Evolutionary conservation across 1,140 invertebrate species (phyloP).

Genomic region (Aphelinus certus): DNA sequence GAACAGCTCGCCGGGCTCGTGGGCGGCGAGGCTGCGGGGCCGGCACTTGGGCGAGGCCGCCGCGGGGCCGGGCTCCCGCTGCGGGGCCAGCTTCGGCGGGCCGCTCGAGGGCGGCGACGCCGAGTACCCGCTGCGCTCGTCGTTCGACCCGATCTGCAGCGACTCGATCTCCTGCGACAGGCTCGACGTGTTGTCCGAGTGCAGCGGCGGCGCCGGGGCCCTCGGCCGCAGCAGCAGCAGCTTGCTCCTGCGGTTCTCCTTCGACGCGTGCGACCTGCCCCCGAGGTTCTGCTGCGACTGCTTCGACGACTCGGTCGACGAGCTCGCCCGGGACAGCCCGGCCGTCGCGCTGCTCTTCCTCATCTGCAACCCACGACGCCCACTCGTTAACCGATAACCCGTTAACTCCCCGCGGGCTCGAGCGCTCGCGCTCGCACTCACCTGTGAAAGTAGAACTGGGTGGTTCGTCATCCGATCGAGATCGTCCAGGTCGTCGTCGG

Average conservation of each 20-base stretch:
- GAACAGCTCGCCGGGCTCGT: slow-evolving; percentile 69
- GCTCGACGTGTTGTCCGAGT: slow-evolving; percentile 65
- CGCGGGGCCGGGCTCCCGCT: slow-evolving; percentile 48
- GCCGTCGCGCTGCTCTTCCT: slow-evolving; percentile 46
- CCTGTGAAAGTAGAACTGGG: slow-evolving; percentile 74
- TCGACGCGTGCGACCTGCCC: slow-evolving; percentile 46
- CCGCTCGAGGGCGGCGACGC: slow-evolving; percentile 83
- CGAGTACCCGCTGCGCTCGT: slow-evolving; percentile 72
- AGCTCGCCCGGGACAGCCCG: slow-evolving; percentile 54
- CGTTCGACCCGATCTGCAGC: slow-evolving; percentile 70
- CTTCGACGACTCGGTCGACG: slow-evolving; percentile 57
- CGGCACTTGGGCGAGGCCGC: slow-evolving; percentile 68
- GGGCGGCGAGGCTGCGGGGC: slow-evolving; percentile 58
- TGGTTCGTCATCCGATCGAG: slow-evolving; percentile 83
- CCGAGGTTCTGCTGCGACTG: slow-evolving; percentile 46
- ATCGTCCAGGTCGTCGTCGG: slow-evolving; percentile 83
- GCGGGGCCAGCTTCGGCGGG: slow-evolving; percentile 78
- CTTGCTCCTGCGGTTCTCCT: slow-evolving; percentile 58
- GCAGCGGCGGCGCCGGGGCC: slow-evolving; percentile 64
- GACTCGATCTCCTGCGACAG: slow-evolving; percentile 72
- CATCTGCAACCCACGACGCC: slow-evolving; percentile 41
- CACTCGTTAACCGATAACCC: slow-evolving; percentile 5
- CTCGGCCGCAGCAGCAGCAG: slow-evolving; percentile 65
- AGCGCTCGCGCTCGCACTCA: slow-evolving; percentile 38
- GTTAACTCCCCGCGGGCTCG: too few relatives aligned